phyloP scores from a whole-genome alignment of 2,797 vertebrate genomes.

The Stomatorhinus walkeri region DNA sequence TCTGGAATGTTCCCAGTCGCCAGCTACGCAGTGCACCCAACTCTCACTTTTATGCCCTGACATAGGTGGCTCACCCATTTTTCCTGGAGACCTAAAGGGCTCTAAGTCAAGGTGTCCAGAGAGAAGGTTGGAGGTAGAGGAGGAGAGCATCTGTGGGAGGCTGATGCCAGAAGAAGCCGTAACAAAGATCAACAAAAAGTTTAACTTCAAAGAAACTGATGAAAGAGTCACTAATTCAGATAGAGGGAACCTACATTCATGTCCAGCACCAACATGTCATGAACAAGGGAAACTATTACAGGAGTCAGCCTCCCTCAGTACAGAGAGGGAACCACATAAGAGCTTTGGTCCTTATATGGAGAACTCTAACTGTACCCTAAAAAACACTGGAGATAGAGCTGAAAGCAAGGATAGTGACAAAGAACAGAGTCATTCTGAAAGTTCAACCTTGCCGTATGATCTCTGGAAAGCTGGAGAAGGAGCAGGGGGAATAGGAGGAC shows the following conservation, averaged over 20 bases:
- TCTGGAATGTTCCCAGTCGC: conserved; percentile 44
- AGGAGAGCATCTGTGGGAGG: conserved; percentile 29
- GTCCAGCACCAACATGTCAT: conserved; percentile 36
- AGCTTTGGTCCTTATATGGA: conserved; percentile 30
- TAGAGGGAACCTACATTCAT: conserved; percentile 31
- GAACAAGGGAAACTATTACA: conserved; percentile 20
- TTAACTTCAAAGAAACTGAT: background rate
- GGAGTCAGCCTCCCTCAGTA: conserved; percentile 30
- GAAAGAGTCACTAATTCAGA: background rate
- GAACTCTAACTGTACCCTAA: conserved; percentile 26
- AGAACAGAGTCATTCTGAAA: conserved; percentile 44
- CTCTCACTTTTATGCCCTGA: conserved; percentile 49
- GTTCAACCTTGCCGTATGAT: conserved; percentile 50
- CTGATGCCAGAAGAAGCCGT: conserved; percentile 39
- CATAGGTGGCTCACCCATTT: conserved; percentile 34
- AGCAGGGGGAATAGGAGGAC: conserved; percentile 39
- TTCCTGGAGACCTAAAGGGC: conserved; percentile 33
- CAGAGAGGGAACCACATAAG: conserved; percentile 28
- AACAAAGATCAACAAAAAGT: conserved; percentile 11
- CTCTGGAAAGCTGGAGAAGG: conserved; percentile 41
- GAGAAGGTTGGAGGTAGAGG: conserved; percentile 27
- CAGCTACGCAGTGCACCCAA: conserved; percentile 57
- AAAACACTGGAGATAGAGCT: conserved; percentile 29
- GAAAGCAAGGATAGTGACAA: conserved; percentile 24
- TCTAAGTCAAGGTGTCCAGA: conserved; percentile 38